These are phyloP conservation scores for Fundulus diaphanus DNA, from an alignment of 2,797 vertebrate genomes.

Conservation along the genomic window DNA sequence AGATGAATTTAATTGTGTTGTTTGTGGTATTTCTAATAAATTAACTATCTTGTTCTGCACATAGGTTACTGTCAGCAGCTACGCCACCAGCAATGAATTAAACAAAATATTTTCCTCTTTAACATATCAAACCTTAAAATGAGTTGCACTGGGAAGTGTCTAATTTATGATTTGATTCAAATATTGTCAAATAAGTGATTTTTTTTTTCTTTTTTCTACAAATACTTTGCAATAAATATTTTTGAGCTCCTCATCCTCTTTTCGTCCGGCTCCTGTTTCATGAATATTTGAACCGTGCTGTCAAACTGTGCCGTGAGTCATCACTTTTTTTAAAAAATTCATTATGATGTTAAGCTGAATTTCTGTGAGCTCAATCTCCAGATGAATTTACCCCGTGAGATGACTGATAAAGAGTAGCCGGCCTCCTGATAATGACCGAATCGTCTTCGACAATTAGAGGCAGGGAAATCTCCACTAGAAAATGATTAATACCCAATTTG, in stretches of 20 bases:
- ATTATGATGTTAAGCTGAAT: slow-evolving; percentile 46
- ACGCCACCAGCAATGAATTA: slow-evolving; percentile 23
- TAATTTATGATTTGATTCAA: background rate
- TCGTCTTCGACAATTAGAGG: slow-evolving; percentile 74
- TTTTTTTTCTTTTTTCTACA: slow-evolving; percentile 42
- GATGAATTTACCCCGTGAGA: slow-evolving; percentile 62
- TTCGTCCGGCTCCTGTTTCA: slow-evolving; percentile 2
- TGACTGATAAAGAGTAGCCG: slow-evolving; percentile 74
- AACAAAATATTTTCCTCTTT: slow-evolving; percentile 15
- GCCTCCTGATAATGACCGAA: slow-evolving; percentile 70
- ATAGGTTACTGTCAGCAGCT: background rate
- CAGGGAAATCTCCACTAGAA: slow-evolving; percentile 64
- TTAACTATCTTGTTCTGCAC: slow-evolving; percentile 24
- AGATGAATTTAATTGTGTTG: slow-evolving; percentile 23
- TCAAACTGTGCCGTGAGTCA: slow-evolving; percentile 47
- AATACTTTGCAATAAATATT: slow-evolving; percentile 70
- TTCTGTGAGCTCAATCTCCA: slow-evolving; percentile 51
- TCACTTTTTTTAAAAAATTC: slow-evolving; percentile 64
- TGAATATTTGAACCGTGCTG: slow-evolving; percentile 16
- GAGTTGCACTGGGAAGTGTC: background rate
- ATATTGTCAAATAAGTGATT: background rate
- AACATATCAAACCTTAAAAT: slow-evolving; percentile 14
- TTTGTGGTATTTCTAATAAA: slow-evolving; percentile 38
- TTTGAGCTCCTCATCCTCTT: slow-evolving; percentile 12
- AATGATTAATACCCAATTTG: slow-evolving; percentile 77